Conservation (phyloP, 1,140 invertebrate genomes). For the Megalonaias nervosa region DNA sequence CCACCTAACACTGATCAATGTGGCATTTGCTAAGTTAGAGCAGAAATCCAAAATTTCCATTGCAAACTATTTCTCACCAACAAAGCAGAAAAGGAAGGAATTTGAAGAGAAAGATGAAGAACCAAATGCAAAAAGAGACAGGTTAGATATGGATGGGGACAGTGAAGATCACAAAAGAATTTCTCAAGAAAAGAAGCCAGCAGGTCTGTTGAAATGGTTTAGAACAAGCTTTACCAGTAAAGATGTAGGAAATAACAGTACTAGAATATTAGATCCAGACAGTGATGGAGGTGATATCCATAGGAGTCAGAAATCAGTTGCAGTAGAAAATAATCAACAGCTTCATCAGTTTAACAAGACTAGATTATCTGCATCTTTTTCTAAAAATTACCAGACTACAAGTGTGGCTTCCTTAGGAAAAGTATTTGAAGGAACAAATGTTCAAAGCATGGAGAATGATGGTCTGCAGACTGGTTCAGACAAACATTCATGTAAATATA, state of each 20-base stretch:
- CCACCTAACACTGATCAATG: conserved; percentile 51
- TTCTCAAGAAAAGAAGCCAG: neutral
- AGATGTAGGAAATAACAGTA: too few relatives aligned
- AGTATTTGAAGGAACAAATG: neutral
- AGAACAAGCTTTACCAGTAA: too few relatives aligned
- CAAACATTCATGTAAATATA: neutral
- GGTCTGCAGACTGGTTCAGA: neutral
- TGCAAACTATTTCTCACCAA: conserved; percentile 34
- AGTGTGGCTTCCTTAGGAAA: too few relatives aligned
- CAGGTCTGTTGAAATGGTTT: conserved; percentile 10
- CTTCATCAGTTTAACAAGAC: too few relatives aligned
- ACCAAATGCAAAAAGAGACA: neutral
- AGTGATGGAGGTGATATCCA: too few relatives aligned
- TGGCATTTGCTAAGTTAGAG: conserved; percentile 47
- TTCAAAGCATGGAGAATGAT: neutral
- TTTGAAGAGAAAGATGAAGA: neutral
- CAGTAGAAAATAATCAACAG: too few relatives aligned
- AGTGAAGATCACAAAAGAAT: neutral
- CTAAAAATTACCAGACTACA: too few relatives aligned
- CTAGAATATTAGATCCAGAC: too few relatives aligned
- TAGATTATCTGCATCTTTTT: too few relatives aligned
- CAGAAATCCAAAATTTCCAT: conserved; percentile 29
- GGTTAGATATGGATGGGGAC: neutral
- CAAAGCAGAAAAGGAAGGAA: neutral
- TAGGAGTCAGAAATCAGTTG: too few relatives aligned